phyloP scores from a whole-genome alignment of 2,797 vertebrate genomes.

The Gobio occitaniae region DNA sequence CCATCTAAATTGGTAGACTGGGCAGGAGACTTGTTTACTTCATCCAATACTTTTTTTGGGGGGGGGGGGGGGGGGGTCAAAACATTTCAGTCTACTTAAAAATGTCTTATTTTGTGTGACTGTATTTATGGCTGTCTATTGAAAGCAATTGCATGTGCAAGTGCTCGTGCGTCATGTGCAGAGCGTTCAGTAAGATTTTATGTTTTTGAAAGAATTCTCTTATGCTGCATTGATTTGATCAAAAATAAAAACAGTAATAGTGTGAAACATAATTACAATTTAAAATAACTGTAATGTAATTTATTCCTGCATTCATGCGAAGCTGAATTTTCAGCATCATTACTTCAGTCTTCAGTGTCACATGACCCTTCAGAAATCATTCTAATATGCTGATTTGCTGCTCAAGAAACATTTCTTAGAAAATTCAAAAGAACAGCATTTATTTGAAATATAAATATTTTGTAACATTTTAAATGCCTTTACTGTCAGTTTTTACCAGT shows the following conservation, averaged over 20 bases:
- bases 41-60: background rate
- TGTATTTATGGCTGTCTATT: too few relatives aligned
- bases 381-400: background rate
- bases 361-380: background rate
- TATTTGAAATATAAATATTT: background rate
- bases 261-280: background rate
- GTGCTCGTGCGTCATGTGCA: background rate
- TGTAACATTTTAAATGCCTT: background rate
- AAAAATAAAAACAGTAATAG: background rate
- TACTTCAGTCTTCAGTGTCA: background rate
- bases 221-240: background rate
- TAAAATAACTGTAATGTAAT: background rate
- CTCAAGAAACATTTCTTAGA: background rate
- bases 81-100: background rate
- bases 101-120: background rate
- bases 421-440: background rate
- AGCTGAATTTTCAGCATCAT: background rate
- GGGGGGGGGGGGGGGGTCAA: too few relatives aligned
- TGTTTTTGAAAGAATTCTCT: background rate
- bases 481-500: background rate
- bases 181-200: background rate
- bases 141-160: background rate
- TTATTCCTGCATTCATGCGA: background rate
- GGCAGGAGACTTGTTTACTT: background rate
- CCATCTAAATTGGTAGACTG: background rate